Conservation (phyloP, 2,888 invertebrate genomes). For the Diarsia brunnea region DNA sequence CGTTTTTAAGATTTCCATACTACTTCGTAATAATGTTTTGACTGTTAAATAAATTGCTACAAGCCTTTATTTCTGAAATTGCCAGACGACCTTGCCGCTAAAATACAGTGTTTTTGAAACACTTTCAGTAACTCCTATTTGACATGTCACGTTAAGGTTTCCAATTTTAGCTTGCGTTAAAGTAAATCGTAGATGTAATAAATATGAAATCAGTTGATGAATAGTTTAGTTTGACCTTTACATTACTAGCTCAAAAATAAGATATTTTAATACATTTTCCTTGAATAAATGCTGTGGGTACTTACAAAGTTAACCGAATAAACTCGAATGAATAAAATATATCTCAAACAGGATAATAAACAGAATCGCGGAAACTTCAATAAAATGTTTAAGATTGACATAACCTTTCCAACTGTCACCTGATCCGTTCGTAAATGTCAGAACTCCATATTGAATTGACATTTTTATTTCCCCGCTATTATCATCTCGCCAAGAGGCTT, state of each 20-base stretch:
- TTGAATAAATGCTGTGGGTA: neutral
- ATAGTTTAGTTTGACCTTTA: neutral
- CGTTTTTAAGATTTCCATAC: neutral
- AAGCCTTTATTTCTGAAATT: constrained; percentile 12
- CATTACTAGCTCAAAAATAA: neutral
- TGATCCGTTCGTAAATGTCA: constrained; percentile 48
- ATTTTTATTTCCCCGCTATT: constrained; percentile 47
- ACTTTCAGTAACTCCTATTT: constrained; percentile 13
- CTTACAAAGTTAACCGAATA: neutral
- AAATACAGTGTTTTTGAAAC: constrained; percentile 11
- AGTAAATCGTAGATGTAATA: constrained; percentile 12
- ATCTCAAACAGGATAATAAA: constrained; percentile 2
- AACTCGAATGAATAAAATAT: constrained; percentile 5
- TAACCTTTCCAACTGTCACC: constrained; percentile 41
- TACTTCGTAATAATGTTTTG: constrained; percentile 8
- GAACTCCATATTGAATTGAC: constrained; percentile 35
- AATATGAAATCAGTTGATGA: neutral
- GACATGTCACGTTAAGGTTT: constrained; percentile 17
- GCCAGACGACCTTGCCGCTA: constrained; percentile 22
- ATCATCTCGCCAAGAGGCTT: constrained; percentile 29
- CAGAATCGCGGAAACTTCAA: constrained; percentile 19
- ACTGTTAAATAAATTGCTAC: constrained; percentile 21
- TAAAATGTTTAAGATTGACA: constrained; percentile 38
- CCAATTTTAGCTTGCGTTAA: constrained; percentile 2
- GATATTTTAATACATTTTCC: neutral